Base-by-base conservation (phyloP, 2,888 invertebrate species). In the Melieria crassipennis region DNA sequence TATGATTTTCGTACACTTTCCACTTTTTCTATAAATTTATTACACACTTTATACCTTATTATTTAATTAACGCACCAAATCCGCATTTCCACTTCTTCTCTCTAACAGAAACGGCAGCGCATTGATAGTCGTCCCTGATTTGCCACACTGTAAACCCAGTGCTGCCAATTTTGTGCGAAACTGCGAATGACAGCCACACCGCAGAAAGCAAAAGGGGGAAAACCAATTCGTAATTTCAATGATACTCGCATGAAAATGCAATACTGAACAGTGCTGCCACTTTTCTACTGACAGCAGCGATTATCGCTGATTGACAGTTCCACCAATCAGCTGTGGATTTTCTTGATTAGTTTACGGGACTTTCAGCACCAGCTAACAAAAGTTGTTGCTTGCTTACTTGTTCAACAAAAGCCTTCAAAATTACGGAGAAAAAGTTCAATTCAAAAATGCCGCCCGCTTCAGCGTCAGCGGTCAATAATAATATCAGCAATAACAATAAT, bases 371-470 rank as follows among this genome's bases (percentile, higher is more conserved):
- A 30, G 30, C 30, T 30, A 30, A 30, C 30, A 30, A 30, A 30
- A 30, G 2, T 30, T 3, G 30, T 30, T 30, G 30, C 30, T 30
- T 30, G 30, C 3, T 30, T 30, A 30, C 30, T 30, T 3, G 30
- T 30, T 30, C 30, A 30, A 3, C 30, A 30, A 30, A 52, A 62
- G 55, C 47, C 55, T 63, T 56, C 82, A 86, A 86, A 78, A 85
- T 86, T 85, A 85, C 80, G 74, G 86, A 83, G 73, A 84, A 84
- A 77, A 81, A 83, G 78, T 82, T 82, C 58, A 84, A 78, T 73
- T 78, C 82, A 11, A 87, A 86, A 81, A 87, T 87, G 85, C 87
- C 87, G 79, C 86, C 87, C 76, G 86, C 86, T 61, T 80, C 82
- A 71, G 75, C 75, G 71, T 72, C 78, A 60, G 76, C 75, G 43